These are phyloP conservation scores for Chrysodeixis includens DNA, from an alignment of 2,888 invertebrate species.

Conservation along the genomic window DNA sequence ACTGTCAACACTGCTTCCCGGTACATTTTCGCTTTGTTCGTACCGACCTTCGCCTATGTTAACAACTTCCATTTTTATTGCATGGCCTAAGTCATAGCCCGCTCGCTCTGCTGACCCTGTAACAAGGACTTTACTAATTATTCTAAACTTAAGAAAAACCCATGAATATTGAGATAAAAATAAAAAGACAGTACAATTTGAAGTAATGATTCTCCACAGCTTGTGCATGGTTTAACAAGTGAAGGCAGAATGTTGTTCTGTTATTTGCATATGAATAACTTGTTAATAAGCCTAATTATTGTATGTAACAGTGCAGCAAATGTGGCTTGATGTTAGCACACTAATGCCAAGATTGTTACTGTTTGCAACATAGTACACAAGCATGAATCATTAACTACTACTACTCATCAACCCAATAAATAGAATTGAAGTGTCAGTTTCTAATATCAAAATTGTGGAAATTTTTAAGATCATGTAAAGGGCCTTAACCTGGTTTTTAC, in stretches of 20 bases:
- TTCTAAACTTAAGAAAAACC: conserved; percentile 20
- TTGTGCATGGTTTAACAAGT: conserved; percentile 73
- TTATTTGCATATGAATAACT: conserved; percentile 74
- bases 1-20: conserved; percentile 78
- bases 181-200: conserved; percentile 73
- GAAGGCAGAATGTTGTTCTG: conserved; percentile 58
- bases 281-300: conserved; percentile 78
- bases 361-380: conserved; percentile 56
- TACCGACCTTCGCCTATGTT: conserved; percentile 81
- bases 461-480: neutral
- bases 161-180: conserved; percentile 27
- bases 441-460: conserved; percentile 8
- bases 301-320: conserved; percentile 68
- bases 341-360: conserved; percentile 64
- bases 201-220: conserved; percentile 78
- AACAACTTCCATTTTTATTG: conserved; percentile 86
- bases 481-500: too few species aligned
- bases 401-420: conserved; percentile 39
- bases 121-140: conserved; percentile 68
- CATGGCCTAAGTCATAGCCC: conserved; percentile 84
- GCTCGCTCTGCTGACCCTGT: conserved; percentile 80
- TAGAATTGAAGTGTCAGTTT: conserved; percentile 38
- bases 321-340: conserved; percentile 74
- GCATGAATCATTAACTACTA: conserved; percentile 67
- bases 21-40: conserved; percentile 78